These are phyloP conservation scores for Tipula helvola DNA, from an alignment of 2,888 invertebrate genomes.

Conservation along the genomic window DNA sequence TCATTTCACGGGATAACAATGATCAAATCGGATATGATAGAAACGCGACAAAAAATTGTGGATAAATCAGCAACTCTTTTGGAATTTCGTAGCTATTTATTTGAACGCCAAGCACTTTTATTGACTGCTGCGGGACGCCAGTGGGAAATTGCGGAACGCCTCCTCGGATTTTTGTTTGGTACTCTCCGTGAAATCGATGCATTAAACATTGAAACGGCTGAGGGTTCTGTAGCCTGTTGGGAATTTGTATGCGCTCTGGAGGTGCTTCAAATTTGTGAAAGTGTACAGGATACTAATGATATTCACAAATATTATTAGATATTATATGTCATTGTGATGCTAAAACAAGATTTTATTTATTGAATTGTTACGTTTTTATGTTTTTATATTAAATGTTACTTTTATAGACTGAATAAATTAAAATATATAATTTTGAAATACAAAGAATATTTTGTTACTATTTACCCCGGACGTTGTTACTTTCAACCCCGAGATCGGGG, in stretches of 20 bases:
- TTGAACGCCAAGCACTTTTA: constrained; percentile 84
- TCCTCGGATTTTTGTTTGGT: constrained; percentile 81
- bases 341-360: no score
- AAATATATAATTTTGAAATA: no score
- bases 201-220: constrained; percentile 63
- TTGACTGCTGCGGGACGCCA: constrained; percentile 58
- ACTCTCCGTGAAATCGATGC: constrained; percentile 73
- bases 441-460: no score
- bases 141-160: constrained; percentile 79
- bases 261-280: constrained; percentile 70
- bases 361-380: no score
- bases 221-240: constrained; percentile 85
- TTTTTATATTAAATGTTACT: no score
- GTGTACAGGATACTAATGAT: constrained; percentile 50
- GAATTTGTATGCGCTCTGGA: constrained; percentile 84
- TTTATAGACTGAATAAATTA: no score
- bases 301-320: constrained; percentile 65
- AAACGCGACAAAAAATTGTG: constrained; percentile 27
- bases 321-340: no score
- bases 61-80: constrained; percentile 51
- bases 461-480: no score
- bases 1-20: constrained; percentile 69
- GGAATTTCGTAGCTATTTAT: constrained; percentile 87
- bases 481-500: no score
- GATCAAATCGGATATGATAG: constrained; percentile 38